A percentile compares a stretch with the other conserved stretches of the same genome.
These are phyloP conservation scores for Trichogramma dendrolimi DNA, from an alignment of 2,888 invertebrate genomes.

Conservation along the genomic window DNA sequence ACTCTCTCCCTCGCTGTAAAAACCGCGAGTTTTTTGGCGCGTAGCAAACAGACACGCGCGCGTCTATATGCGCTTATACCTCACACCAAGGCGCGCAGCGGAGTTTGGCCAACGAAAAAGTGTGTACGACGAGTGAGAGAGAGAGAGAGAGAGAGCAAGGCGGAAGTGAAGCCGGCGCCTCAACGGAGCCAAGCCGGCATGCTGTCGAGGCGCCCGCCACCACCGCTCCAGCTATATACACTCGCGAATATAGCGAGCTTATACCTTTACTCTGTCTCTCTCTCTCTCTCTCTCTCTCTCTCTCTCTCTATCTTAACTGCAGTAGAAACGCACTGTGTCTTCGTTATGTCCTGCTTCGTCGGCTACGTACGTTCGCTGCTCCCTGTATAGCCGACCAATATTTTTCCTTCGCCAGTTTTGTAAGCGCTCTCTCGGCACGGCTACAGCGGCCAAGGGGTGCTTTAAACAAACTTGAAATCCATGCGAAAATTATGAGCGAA, in stretches of 20 bases:
- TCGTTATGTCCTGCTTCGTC: slow-evolving; percentile 49
- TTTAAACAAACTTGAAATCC: slow-evolving; percentile 27
- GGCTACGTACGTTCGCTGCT: slow-evolving; percentile 33
- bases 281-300: slow-evolving; percentile 24
- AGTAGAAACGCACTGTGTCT: slow-evolving; percentile 45
- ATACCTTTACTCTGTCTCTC: slow-evolving; percentile 24
- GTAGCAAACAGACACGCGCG: background rate
- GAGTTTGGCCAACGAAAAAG: slow-evolving; percentile 23
- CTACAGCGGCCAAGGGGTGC: slow-evolving; percentile 10
- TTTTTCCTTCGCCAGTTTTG: slow-evolving; percentile 28
- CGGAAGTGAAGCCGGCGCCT: slow-evolving; percentile 53
- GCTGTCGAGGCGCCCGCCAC: slow-evolving; percentile 48
- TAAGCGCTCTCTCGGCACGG: too few species aligned
- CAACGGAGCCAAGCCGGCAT: slow-evolving; percentile 45
- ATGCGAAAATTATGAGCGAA: slow-evolving; percentile 24
- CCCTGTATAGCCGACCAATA: slow-evolving; percentile 38
- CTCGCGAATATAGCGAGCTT: slow-evolving; percentile 42
- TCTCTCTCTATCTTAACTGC: slow-evolving; percentile 25
- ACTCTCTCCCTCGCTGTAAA: background rate
- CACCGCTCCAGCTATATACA: slow-evolving; percentile 41
- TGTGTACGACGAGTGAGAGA: slow-evolving; percentile 24
- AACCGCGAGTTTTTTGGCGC: slow-evolving; percentile 18
- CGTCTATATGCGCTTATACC: too few species aligned
- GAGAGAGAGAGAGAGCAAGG: slow-evolving; percentile 28
- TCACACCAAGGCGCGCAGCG: slow-evolving; percentile 2